Base-by-base conservation (phyloP, 2,888 invertebrate genomes). In the Dicyrtomina minuta region DNA sequence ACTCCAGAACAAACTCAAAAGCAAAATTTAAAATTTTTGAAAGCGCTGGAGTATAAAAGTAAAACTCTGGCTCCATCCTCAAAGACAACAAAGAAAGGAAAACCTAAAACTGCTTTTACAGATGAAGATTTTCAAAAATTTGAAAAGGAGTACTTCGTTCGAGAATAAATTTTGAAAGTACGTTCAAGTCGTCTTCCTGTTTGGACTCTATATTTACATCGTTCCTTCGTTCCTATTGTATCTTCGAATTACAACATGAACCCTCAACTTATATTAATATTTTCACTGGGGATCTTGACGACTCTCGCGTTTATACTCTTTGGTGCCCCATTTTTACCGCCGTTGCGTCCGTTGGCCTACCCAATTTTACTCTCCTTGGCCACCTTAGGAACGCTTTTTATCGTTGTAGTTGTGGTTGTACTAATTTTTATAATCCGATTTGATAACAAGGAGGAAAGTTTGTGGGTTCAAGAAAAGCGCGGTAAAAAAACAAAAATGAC, bases 101-200 rank as follows among this genome's bases (percentile, higher is more conserved):
- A 83, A 58, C 82, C 86, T 74, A 83, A 84, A 68, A 87, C 89
- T 0, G 88, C 85, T 17, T 90, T 91, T 80, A 88, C 90, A 0
- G 87, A 88, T 79, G 89, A 89, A 79, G 87, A 88, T 60, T 88
- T 89, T 77, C 83, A 85, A 71, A 85, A 86, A 72, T 90, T 89
- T 80, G 88, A 89, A 80, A 83, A 84, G 60, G 87, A 89, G 80
- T 87, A 88, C 78, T 84, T 86, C 80, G 86, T 84, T 5, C 72
- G 73, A 17, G 41, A 70, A 17, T 66, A 66, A 44, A 26, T 51
- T 33, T 33, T 33, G 8, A 33, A 33, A n/a, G n/a, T n/a, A n/a
- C n/a, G 8, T n/a, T 10, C 53, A 8, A 10, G 53, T 8, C 17
- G 17, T 20, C 10, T 51, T 51, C 13, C 13, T 13, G 10, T n/a